Base-by-base conservation (phyloP, 2,888 invertebrate genomes). In the Baccha elongata region DNA sequence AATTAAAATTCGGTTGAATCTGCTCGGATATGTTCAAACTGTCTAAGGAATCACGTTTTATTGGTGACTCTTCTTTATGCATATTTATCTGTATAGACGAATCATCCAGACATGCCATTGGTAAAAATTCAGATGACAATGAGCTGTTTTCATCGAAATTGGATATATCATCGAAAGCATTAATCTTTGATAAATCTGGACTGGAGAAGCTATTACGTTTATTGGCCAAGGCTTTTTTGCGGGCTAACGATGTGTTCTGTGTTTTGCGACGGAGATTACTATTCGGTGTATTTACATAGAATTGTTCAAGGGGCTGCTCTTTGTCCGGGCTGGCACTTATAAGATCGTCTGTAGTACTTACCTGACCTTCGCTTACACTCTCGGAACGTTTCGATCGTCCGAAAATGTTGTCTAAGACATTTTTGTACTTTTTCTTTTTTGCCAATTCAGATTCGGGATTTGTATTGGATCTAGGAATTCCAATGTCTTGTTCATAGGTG, bases 201-300 rank as follows among this genome's bases (percentile, higher is more conserved):
- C 90, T 91, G 0, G 91, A 91, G 67, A 90, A 90, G 60, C 91
- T 91, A 53, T 91, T 90, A 0, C 91, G 89, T 46, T 91, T 90
- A 1, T 62, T 83, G 1, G 46, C 23, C 29, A 76, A 67, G 3
- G 69, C 48, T 44, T 81, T 81, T 11, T 67, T 64, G 10, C 62
- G 67, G 2, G 64, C 11, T 11, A 65, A 5, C 19, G 69, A 42
- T 11, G 76, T 74, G 13, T 60, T 76, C 52, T 74, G 68, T 19
- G 65, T 68, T 60, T 60, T 64, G 42, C 84, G 62, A n/a, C 78
- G 60, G 26, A 74, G 3, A 69, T 71, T 48, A 62, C 48, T 53
- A 3, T n/a, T 60, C 1, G 78, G 64, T 2, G 78, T 72, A n/a
- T 79, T 76, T 15, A 37, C 72, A 50, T 83, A 73, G 4, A 68